Base-by-base conservation (phyloP, 2,113 vertebrate species). In the Pteropus alecto region DNA sequence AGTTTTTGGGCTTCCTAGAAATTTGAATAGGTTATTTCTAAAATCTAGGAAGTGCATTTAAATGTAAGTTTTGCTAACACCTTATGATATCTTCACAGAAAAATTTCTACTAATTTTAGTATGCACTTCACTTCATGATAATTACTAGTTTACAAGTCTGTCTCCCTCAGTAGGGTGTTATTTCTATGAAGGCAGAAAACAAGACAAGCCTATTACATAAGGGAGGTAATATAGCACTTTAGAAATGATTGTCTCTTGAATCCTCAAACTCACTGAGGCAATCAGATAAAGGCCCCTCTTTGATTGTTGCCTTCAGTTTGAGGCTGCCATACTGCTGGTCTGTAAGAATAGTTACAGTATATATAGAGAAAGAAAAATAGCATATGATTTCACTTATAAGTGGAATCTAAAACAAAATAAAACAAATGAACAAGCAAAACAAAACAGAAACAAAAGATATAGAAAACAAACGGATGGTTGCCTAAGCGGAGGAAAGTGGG, bases 41-140 rank as follows among this genome's bases (percentile, higher is more conserved):
- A 87, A 94, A 74, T 73, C 68, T 65, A 78, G 26, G 51, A 93
- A 76, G 18, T 16, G 71, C 10, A 68, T 90, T 65, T 65, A 95
- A 90, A 79, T 82, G 0, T 86, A 86, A 43, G 16, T 87, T 90
- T 96, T 94, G 7, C 19, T 67, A 94, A 81, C 2, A 76, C 2
- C 22, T 96, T 85, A 90, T 85, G n/a, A 94, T 93, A 92, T 89
- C 58, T 58, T 74, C 60, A 63, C 16, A 95, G 16, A 93, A 92
- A 88, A 87, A 35, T 16, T 86, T 79, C 35, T 93, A 76, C 28
- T 76, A 67, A 81, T 85, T 14, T 91, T 93, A 65, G 11, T 33
- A 96, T 56, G 13, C 6, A 77, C 35, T 95, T 86, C 14, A 94
- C 4, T 58, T 92, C 30, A 77, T 65, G 51, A 73, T 71, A 74